Base-by-base conservation (phyloP, 2,113 vertebrate species). In the Mus spicilegus region DNA sequence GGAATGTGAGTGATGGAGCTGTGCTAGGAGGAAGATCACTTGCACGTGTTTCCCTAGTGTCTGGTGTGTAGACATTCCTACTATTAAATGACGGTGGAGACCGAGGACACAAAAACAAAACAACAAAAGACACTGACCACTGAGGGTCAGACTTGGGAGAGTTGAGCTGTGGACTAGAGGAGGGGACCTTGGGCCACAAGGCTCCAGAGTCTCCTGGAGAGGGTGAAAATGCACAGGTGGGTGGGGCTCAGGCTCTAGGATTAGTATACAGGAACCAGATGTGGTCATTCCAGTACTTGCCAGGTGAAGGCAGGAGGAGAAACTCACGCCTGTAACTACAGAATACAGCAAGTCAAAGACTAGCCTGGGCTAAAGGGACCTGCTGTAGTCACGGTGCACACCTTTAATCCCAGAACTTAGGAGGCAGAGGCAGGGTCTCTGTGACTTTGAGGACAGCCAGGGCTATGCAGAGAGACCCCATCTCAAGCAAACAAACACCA, bases 101-200 rank as follows among this genome's bases (percentile, higher is more conserved):
- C 61, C 3, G 1, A 36, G 42, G 19, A 39, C 22, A 73, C n/a
- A 73, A 73, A 36, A 73, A 72, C 75, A 33, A 30, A 39, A 73
- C 19, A 73, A 72, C 75, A 33, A 30, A n/a, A 28, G 19, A 19
- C 13, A 2, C 0, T 19, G 14, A 33, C 0, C 17, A 49, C 33
- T n/a, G 42, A 14, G 19, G 42, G 13, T 26, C 76, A 46, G 0
- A 42, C 22, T 16, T 3, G 5, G 20, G 75, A 42, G 22, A 58
- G 7, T 0, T 0, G 10, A 16, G 10, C 49, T 2, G 3, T 6
- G n/a, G 3, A 11, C 67, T 14, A 17, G 1, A 49, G 49, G 24
- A 46, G 20, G 87, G 42, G 30, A 17, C 30, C 58, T 42, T 5
- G 1, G 28, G 30, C 26, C 12, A 42, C 42, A 30, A 9, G 36